Percentiles rank a stretch among this genome's conserved stretches.
These are phyloP conservation scores for Hymenochirus boettgeri DNA, from an alignment of 2,113 vertebrate species.

Conservation along the genomic window DNA sequence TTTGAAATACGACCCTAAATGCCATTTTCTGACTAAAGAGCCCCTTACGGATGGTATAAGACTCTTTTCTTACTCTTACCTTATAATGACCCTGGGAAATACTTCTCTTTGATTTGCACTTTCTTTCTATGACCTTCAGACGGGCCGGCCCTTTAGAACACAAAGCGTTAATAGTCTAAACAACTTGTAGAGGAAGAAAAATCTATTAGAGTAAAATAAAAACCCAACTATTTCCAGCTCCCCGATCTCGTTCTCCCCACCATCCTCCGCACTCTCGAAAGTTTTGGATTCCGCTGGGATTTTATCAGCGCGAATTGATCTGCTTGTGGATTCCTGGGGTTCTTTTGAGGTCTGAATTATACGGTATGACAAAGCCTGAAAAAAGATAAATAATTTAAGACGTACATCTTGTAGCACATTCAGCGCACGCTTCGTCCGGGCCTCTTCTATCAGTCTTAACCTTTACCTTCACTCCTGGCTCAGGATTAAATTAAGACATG, in stretches of 20 bases:
- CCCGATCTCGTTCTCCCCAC: slow-evolving; percentile 11
- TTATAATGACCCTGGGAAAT: no score
- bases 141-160: background rate
- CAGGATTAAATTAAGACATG: slow-evolving; percentile 37
- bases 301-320: slow-evolving; percentile 44
- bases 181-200: slow-evolving; percentile 29
- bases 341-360: slow-evolving; percentile 44
- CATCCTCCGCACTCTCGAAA: slow-evolving; percentile 26
- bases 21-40: no score
- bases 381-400: slow-evolving; percentile 43
- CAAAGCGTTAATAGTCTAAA: slow-evolving; percentile 11
- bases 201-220: slow-evolving; percentile 42
- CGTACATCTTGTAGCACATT: slow-evolving; percentile 42
- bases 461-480: slow-evolving; percentile 37
- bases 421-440: slow-evolving; percentile 36
- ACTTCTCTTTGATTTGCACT: no score
- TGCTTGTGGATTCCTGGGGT: slow-evolving; percentile 44
- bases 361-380: slow-evolving; percentile 43
- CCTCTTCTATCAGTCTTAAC: slow-evolving; percentile 41
- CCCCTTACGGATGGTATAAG: no score
- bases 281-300: slow-evolving; percentile 39
- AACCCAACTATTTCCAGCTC: slow-evolving; percentile 38
- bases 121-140: background rate
- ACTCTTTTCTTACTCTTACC: no score
- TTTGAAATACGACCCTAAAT: no score